These are phyloP conservation scores for Liposcelis brunnea DNA, from an alignment of 2,888 invertebrate species.

Conservation along the genomic window DNA sequence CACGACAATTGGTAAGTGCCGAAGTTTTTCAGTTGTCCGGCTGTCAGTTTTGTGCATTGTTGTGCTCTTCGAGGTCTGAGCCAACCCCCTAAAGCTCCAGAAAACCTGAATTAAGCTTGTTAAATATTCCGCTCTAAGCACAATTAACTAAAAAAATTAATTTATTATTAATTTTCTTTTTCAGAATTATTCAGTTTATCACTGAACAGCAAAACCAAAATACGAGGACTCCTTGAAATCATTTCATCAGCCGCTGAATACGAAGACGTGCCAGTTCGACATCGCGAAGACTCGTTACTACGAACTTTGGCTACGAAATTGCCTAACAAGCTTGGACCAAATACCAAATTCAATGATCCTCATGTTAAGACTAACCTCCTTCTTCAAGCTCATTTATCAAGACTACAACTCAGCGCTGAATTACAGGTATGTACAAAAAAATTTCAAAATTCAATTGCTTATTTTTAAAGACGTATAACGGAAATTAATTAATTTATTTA, in stretches of 20 bases:
- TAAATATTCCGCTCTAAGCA: no score
- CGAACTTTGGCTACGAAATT: slow-evolving; percentile 38
- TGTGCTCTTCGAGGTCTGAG: no score
- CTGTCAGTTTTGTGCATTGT: no score
- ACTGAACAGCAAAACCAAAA: slow-evolving; percentile 91
- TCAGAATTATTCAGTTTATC: slow-evolving; percentile 96
- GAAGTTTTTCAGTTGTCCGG: no score
- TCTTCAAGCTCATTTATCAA: slow-evolving; percentile 87
- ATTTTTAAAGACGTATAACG: no score
- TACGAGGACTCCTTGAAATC: slow-evolving; percentile 91
- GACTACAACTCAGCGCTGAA: slow-evolving; percentile 89
- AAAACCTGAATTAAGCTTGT: no score
- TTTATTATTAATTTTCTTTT: slow-evolving; percentile 16
- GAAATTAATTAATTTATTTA: no score
- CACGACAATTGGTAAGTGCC: slow-evolving; percentile 82
- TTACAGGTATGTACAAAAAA: slow-evolving; percentile 44
- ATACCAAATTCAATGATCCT: slow-evolving; percentile 82
- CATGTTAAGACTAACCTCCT: slow-evolving; percentile 92
- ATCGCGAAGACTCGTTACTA: slow-evolving; percentile 84
- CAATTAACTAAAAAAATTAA: no score
- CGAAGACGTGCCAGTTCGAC: slow-evolving; percentile 81
- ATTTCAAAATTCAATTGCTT: no score
- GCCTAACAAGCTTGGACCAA: slow-evolving; percentile 43
- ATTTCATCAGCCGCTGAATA: slow-evolving; percentile 96
- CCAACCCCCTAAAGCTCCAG: no score